Evolutionary conservation across 2,888 invertebrate species (phyloP).

Genomic region (Amphipoea oculea): DNA sequence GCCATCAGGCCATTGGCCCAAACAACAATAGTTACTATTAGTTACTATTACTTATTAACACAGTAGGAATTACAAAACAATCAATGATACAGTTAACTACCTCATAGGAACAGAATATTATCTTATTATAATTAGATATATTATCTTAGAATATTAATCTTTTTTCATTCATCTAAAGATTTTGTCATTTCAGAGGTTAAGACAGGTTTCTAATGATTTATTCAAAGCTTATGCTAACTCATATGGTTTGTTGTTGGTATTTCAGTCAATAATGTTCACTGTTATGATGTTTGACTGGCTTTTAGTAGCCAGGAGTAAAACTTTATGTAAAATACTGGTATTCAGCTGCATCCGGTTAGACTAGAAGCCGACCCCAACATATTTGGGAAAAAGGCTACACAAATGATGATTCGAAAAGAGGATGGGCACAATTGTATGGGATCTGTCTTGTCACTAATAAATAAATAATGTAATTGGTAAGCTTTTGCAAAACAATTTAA

Average conservation of each 20-base stretch:
- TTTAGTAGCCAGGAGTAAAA: background rate
- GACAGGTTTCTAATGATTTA: background rate
- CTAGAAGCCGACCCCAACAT: background rate
- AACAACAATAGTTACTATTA: too few species aligned
- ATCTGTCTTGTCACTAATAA: background rate
- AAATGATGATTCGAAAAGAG: background rate
- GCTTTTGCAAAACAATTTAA: background rate
- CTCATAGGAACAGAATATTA: too few species aligned
- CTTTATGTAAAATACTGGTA: background rate
- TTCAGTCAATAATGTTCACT: too few species aligned
- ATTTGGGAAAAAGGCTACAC: background rate
- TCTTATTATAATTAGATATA: too few species aligned
- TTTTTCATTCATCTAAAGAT: background rate
- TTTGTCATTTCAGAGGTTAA: background rate
- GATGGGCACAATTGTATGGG: background rate
- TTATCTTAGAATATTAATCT: background rate
- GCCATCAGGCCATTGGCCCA: too few species aligned
- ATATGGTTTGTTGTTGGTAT: background rate
- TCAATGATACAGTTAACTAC: too few species aligned
- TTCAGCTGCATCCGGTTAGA: background rate
- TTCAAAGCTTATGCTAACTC: background rate
- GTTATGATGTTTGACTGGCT: background rate
- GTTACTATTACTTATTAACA: too few species aligned
- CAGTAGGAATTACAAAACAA: too few species aligned
- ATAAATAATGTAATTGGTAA: background rate